Evolutionary conservation across 2,113 vertebrate genomes (phyloP).

Genomic region (Pardalotus punctatus): DNA sequence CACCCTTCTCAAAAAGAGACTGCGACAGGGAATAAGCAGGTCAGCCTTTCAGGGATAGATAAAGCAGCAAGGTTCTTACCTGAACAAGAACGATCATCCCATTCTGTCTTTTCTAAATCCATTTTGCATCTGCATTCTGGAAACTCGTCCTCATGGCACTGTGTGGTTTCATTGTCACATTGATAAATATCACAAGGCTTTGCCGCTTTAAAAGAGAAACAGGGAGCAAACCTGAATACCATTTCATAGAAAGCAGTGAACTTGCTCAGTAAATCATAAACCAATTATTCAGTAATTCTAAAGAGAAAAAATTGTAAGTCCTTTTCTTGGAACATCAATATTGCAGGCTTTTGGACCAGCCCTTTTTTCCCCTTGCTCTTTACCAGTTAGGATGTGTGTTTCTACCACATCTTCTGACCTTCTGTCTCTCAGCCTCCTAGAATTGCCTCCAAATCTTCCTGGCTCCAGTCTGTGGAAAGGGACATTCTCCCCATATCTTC

Average conservation of each 20-base stretch:
- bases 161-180: neutral
- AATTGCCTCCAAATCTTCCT: neutral
- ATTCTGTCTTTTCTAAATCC: rapidly evolving
- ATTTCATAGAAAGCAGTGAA: neutral
- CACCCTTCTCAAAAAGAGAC: neutral
- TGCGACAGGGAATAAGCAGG: neutral
- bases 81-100: neutral
- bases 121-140: neutral
- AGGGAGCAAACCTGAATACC: neutral
- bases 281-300: neutral
- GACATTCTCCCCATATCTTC: neutral
- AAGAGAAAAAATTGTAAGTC: neutral
- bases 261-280: neutral
- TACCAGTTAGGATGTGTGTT: neutral
- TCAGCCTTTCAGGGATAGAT: neutral
- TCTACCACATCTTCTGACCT: neutral
- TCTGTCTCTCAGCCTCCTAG: neutral
- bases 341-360: neutral
- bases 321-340: neutral
- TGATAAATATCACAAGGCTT: rapidly evolving
- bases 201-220: neutral
- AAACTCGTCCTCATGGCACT: rapidly evolving
- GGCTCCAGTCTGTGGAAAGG: neutral
- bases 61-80: neutral
- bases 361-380: neutral